Evolutionary conservation across 1,140 invertebrate genomes (phyloP).

Genomic region (Saxidomus purpurata): DNA sequence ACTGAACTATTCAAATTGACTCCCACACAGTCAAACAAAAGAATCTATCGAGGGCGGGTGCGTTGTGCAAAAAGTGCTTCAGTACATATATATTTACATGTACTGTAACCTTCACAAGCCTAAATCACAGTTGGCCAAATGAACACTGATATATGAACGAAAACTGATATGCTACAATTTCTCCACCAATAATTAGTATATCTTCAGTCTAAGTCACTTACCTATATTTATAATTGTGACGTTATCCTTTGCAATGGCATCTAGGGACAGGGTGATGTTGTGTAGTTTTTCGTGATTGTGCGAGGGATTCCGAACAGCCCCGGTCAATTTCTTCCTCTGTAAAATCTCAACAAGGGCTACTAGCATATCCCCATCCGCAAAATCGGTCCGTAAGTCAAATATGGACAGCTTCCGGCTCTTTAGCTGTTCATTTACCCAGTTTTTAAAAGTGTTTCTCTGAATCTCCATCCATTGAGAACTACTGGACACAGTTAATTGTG

Average conservation of each 20-base stretch:
- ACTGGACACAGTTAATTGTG: conserved; percentile 30
- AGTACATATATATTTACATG: no score
- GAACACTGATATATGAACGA: no score
- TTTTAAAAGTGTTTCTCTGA: conserved; percentile 98
- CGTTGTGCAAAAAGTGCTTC: no score
- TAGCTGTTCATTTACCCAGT: conserved; percentile 99
- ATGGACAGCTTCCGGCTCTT: conserved; percentile 62
- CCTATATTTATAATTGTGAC: conserved; percentile 99
- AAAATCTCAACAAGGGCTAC: conserved; percentile 96
- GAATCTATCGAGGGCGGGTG: no score
- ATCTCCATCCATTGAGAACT: conserved; percentile 91
- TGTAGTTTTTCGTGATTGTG: conserved; percentile 95
- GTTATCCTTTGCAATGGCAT: conserved; percentile 97
- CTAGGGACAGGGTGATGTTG: conserved; percentile 97
- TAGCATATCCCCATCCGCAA: conserved; percentile 95
- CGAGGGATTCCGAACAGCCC: conserved; percentile 50
- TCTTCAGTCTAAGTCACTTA: no score
- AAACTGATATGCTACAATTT: no score
- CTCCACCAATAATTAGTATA: no score
- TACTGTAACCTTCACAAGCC: no score
- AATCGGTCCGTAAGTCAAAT: conserved; percentile 94
- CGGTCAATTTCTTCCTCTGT: conserved; percentile 88
- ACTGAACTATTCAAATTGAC: no score
- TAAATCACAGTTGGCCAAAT: no score
- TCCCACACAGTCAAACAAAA: no score